Base-by-base conservation (phyloP, 1,140 invertebrate species). In the Melipona quadrifasciata region DNA sequence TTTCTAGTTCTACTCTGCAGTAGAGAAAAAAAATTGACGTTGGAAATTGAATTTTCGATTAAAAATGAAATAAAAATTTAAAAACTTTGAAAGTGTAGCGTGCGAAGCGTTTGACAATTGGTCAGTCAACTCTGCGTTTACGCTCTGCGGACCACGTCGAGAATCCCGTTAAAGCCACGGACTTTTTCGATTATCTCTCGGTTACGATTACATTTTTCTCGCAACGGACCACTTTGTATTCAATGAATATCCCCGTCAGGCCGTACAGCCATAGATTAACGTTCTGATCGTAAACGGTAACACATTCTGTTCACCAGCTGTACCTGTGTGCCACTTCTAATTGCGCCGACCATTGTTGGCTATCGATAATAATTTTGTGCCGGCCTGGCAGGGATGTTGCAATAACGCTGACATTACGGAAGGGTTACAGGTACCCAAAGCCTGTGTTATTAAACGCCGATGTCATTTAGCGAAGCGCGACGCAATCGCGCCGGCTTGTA, bases 281-380 rank as follows among this genome's bases (percentile, higher is more conserved):
- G 64, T 65, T 76, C 65, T 58, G 74, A 65, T 87, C 67, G 61
- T 61, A 70, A 82, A 64, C 76, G 53, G 79, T 53, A 57, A 47
- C 53, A 47, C 53, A 51, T 76, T 87, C 75, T 61, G 65, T 55
- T 19, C 65, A 24, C 53, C 65, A 21, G 39, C 21, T 27, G n/a
- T 75, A 68, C n/a, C 61, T 21, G 58, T 67, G 64, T 78, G n/a
- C 76, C 65, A 51, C 47, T 65, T 86, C 67, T 86, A 86, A 89
- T 86, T 89, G 87, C 87, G 34, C 70, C 71, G 12, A 58, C 73
- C 39, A 89, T 89, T 87, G 87, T 89, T 81, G 75, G 53, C 57
- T 79, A 82, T 87, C 74, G 77, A 80, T 79, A 84, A 89, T 89
- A 89, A 89, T 89, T 87, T 84, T 65, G 65, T 65, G 70, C 68